Evolutionary conservation across 2,113 vertebrate species (phyloP).

Genomic region (Alexandromys fortis): DNA sequence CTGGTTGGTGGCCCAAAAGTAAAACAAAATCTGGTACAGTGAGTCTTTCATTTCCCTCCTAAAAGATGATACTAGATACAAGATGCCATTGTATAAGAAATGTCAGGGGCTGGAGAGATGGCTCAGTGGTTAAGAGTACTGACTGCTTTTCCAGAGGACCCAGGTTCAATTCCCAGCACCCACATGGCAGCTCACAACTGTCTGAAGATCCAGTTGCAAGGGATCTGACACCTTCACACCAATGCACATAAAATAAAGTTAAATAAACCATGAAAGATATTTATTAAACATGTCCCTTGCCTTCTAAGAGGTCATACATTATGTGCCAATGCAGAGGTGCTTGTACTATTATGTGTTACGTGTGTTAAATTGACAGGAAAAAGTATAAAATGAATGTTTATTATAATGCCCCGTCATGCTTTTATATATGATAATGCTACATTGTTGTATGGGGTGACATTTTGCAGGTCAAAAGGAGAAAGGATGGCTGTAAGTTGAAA

Average conservation of each 20-base stretch:
- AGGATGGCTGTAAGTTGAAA: background rate
- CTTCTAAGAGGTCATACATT: slow-evolving; percentile 23
- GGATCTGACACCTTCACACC: too few species aligned
- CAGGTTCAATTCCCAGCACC: too few species aligned
- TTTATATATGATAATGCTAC: background rate
- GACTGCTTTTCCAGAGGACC: too few species aligned
- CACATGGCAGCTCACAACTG: too few species aligned
- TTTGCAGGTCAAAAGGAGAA: slow-evolving; percentile 38
- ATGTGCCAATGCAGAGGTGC: background rate
- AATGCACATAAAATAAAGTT: too few species aligned
- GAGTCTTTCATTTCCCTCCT: background rate
- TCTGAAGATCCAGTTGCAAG: too few species aligned
- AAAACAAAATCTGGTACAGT: background rate
- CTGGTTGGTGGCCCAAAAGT: background rate
- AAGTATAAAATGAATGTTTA: background rate
- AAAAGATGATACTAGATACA: background rate
- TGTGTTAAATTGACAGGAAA: background rate
- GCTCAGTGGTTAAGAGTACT: too few species aligned
- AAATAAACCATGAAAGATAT: too few species aligned
- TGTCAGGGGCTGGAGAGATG: too few species aligned
- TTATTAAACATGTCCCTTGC: background rate
- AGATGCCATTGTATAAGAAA: background rate
- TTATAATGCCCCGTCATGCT: background rate
- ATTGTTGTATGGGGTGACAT: background rate
- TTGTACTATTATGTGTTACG: background rate